phyloP scores from a whole-genome alignment of 2,888 invertebrate species.

The Tiliacea citrago region DNA sequence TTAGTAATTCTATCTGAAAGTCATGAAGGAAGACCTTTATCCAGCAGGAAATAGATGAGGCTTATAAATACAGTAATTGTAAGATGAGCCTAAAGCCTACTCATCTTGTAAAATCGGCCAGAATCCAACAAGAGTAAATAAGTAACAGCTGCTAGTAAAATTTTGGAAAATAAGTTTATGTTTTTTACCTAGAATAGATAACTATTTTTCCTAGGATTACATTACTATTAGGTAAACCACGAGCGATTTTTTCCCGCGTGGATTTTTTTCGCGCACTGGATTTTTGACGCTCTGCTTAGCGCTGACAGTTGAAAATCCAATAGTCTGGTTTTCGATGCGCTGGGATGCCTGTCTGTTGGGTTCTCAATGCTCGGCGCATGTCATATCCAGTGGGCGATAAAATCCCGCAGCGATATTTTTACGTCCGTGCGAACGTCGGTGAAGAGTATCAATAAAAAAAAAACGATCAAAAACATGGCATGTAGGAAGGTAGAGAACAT shows the following conservation, averaged over 20 bases:
- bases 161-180: background rate
- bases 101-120: background rate
- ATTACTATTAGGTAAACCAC: too few relatives aligned
- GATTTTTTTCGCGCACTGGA: too few relatives aligned
- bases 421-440: too few relatives aligned
- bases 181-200: background rate
- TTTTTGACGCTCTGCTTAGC: too few relatives aligned
- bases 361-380: too few relatives aligned
- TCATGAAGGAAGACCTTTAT: background rate
- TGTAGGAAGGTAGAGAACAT: slow-evolving; percentile 10
- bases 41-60: background rate
- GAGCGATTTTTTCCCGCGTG: too few relatives aligned
- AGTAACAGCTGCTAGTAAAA: background rate
- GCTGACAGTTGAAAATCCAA: too few relatives aligned
- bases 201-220: background rate
- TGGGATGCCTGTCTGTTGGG: too few relatives aligned
- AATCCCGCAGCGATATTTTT: too few relatives aligned
- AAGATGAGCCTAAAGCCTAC: background rate
- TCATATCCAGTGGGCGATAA: too few relatives aligned
- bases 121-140: background rate
- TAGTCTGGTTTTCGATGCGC: too few relatives aligned
- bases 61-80: background rate
- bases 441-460: background rate
- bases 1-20: background rate
- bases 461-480: background rate